Evolutionary conservation across 1,140 invertebrate species (phyloP).

Genomic region (Drosophila pectinifera): DNA sequence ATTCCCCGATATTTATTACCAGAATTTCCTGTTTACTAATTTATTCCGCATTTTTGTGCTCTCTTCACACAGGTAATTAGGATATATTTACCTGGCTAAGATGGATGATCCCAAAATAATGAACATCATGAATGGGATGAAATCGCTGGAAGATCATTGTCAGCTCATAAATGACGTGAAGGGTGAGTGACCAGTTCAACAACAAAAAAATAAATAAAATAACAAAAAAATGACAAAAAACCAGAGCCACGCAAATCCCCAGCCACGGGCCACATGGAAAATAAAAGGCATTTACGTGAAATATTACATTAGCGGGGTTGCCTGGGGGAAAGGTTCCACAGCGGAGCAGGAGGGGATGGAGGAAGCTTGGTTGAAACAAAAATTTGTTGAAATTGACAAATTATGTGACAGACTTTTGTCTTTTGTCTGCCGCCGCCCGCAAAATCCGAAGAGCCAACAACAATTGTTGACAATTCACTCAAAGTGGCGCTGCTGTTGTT

Average conservation of each 20-base stretch:
- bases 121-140: slow-evolving; percentile 68
- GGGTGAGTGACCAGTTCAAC: slow-evolving; percentile 54
- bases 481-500: slow-evolving; percentile 51
- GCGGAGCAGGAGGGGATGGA: background rate
- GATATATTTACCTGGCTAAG: slow-evolving; percentile 20
- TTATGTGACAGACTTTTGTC: slow-evolving; percentile 82
- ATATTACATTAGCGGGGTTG: slow-evolving; percentile 61
- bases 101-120: slow-evolving; percentile 74
- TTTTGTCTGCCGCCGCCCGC: slow-evolving; percentile 65
- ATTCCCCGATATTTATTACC: background rate
- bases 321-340: background rate
- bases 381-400: slow-evolving; percentile 81
- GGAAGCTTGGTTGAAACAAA: slow-evolving; percentile 24
- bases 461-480: slow-evolving; percentile 83
- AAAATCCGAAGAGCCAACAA: slow-evolving; percentile 79
- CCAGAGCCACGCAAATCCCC: slow-evolving; percentile 13
- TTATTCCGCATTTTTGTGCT: slow-evolving; percentile 4
- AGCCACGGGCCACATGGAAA: slow-evolving; percentile 36
- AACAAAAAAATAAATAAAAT: background rate
- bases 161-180: slow-evolving; percentile 65
- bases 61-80: slow-evolving; percentile 38
- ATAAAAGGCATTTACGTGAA: slow-evolving; percentile 68
- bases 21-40: slow-evolving; percentile 14
- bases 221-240: slow-evolving; percentile 13
- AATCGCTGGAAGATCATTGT: slow-evolving; percentile 71